Conservation (phyloP, 2,113 vertebrate species). For the Neomonachus schauinslandi region DNA sequence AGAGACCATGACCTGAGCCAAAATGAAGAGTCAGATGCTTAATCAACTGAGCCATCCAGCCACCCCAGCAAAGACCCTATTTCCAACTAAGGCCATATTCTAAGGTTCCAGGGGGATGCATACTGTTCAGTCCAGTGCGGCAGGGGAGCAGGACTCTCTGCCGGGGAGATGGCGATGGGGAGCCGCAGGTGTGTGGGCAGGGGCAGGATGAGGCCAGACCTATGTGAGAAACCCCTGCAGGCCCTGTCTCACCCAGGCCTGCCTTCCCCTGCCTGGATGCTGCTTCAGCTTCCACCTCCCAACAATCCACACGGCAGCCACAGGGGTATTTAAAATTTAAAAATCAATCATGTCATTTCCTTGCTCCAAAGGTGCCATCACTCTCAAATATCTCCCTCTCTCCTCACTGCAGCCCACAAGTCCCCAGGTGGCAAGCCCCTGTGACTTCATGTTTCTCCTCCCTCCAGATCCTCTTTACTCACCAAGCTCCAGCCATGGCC, state of each 20-base stretch:
- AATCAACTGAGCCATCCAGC: not conserved
- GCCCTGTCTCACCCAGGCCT: too few species aligned
- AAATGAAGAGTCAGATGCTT: not conserved
- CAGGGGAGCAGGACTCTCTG: not conserved
- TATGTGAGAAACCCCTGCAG: not conserved
- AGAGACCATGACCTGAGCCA: not conserved
- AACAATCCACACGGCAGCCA: not conserved
- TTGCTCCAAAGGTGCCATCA: not conserved
- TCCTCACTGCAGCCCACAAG: not conserved
- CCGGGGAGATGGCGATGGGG: not conserved
- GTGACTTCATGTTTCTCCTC: not conserved
- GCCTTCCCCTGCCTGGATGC: not conserved
- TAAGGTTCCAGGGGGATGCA: not conserved
- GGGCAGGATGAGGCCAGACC: not conserved
- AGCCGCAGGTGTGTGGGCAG: not conserved
- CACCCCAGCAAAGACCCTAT: not conserved
- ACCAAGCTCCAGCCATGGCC: not conserved
- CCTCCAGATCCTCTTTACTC: too few species aligned
- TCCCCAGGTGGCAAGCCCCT: not conserved
- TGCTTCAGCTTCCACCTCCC: not conserved
- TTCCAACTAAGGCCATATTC: not conserved
- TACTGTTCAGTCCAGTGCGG: not conserved
- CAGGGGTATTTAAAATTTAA: not conserved
- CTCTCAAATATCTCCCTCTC: not conserved
- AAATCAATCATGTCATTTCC: not conserved